Evolutionary conservation across 1,140 invertebrate genomes (phyloP), one percentile per base, ranked within the genome.

Genomic region (Drosophila tani): DNA sequence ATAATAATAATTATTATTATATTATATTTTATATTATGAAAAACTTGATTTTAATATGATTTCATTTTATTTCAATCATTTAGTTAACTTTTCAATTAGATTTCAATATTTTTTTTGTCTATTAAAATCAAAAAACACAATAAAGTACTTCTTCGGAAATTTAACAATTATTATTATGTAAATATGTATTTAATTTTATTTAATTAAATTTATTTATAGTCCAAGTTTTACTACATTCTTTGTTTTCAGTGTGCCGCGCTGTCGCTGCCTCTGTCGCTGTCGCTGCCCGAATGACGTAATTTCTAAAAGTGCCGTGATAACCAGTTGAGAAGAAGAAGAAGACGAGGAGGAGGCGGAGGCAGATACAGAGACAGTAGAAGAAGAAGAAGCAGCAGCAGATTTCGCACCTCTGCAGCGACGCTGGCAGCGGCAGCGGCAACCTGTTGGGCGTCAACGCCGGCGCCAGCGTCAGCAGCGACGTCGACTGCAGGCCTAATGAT

Each of bases 271-370:
- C 60, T 65, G 56, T 17, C 64, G 21, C 67, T 49, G 32, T 8
- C 32, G 58, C 67, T 70, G 49, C 75, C 53, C 47, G 68, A 90
- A 82, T 90, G 85, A 90, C 85, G 85, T 90, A 90, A 90, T 90
- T 90, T 90, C 86, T 90, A 85, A 90, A 90, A 90, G 56, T 65
- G 51, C 50, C 75, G 51, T 82, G 85, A 88, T 88, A 90, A 90
- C 85, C 85, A 90, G 85, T 85, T 88, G 77, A 69, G 78, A 46
- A 73, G 62, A 29, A 40, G 69, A 53, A 51, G 66, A 14, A 53
- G 67, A 53, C 38, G 40, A 45, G 35, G 9, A 56, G 53, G 50
- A 8, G 51, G 50, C 2, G 51, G 24, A 58, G 19, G 63, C 35
- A 38, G 59, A 47, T 14, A 50, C 46, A 51, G 32, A 21, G n/a